Percentiles rank a stretch among this genome's conserved stretches.
Conservation (phyloP, 2,113 vertebrate species). For the Butorides virescens region DNA sequence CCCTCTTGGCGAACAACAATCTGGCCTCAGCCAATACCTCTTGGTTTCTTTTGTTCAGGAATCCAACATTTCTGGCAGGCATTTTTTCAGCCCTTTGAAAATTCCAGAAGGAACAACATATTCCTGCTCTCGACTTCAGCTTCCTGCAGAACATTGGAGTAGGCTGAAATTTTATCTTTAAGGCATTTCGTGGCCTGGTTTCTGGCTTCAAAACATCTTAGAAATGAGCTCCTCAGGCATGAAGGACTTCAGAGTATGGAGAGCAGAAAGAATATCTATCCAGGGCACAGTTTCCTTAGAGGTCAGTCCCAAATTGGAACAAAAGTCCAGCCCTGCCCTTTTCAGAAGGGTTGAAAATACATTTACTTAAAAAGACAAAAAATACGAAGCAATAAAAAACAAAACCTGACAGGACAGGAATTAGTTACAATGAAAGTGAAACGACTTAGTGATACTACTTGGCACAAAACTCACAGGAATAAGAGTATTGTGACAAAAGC, state of each 20-base stretch:
- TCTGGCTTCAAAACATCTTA: not conserved
- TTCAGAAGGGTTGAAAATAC: not conserved
- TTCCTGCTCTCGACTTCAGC: not conserved
- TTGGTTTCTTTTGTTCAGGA: not conserved
- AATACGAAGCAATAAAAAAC: not conserved
- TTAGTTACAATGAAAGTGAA: not conserved
- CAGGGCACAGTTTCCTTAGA: not conserved
- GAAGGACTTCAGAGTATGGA: not conserved
- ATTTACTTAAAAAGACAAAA: not conserved
- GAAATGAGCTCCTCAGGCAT: not conserved
- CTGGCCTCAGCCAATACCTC: not conserved
- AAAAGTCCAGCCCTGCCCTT: not conserved
- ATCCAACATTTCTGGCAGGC: not conserved
- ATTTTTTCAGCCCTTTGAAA: not conserved
- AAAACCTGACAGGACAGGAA: not conserved
- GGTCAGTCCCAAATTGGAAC: not conserved
- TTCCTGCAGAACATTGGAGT: not conserved
- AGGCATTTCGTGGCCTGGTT: not conserved
- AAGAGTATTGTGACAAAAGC: not conserved
- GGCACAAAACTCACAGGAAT: not conserved
- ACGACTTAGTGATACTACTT: not conserved
- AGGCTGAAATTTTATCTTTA: not conserved
- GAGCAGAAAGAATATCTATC: not conserved
- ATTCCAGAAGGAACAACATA: not conserved
- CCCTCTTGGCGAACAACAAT: not conserved